phyloP scores from a whole-genome alignment of 1,140 invertebrate genomes.

The Camponotus pennsylvanicus region DNA sequence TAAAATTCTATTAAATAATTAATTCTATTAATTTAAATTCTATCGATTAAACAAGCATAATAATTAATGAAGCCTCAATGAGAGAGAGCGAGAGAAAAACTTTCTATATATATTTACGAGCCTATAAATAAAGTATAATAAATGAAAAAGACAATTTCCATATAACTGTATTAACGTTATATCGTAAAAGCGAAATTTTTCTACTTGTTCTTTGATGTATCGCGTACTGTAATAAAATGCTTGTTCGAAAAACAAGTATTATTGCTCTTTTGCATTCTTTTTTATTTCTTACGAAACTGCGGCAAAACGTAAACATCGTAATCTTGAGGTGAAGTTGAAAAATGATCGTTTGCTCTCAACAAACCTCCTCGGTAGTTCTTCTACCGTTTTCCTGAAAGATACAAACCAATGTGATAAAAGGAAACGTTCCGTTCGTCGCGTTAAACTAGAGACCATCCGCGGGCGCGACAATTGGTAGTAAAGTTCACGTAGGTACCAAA shows the following conservation, averaged over 20 bases:
- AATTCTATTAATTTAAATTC: background rate
- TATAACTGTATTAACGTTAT: background rate
- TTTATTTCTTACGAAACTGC: background rate
- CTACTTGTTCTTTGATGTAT: background rate
- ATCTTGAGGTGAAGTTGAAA: background rate
- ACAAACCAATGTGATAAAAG: constrained; percentile 21
- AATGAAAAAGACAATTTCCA: background rate
- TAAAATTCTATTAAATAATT: no score
- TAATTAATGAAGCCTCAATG: constrained; percentile 8
- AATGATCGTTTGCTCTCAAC: constrained; percentile 10
- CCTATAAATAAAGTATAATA: background rate
- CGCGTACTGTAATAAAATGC: constrained; percentile 12
- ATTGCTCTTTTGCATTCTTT: background rate
- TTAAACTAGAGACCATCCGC: constrained; percentile 21
- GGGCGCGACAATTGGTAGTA: constrained; percentile 55
- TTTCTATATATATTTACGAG: background rate
- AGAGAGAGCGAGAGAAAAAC: background rate
- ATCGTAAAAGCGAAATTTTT: background rate
- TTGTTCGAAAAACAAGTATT: background rate
- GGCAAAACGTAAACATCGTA: background rate
- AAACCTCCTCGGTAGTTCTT: background rate
- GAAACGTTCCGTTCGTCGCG: constrained; percentile 34
- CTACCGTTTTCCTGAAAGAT: constrained; percentile 27
- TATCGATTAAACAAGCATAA: background rate
- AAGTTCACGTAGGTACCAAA: constrained; percentile 48